Conservation (phyloP, 2,888 invertebrate species). For the Caenorhabditis becei region DNA sequence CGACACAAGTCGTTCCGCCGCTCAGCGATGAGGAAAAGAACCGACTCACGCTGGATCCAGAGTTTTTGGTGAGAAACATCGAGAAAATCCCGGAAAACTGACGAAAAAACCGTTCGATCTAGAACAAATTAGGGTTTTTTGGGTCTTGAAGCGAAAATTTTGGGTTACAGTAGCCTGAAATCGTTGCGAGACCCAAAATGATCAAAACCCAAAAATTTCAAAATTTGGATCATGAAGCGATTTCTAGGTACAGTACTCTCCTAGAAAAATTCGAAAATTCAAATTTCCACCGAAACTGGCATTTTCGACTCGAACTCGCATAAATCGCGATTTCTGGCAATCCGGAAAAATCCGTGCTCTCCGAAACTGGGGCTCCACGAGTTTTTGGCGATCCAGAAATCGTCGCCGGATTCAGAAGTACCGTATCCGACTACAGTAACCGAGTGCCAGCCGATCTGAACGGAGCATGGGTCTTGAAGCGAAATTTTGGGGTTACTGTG, state of each 20-base stretch:
- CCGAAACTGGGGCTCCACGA: slow-evolving; percentile 49
- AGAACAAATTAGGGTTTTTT: too few relatives aligned
- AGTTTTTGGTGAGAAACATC: slow-evolving; percentile 54
- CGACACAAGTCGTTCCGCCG: slow-evolving; percentile 65
- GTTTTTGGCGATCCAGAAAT: slow-evolving; percentile 43
- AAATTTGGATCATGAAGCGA: too few relatives aligned
- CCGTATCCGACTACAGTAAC: slow-evolving; percentile 29
- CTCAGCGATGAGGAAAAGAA: slow-evolving; percentile 77
- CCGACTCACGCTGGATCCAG: slow-evolving; percentile 51
- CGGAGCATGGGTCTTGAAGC: background rate
- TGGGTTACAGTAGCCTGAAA: too few relatives aligned
- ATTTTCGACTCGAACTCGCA: slow-evolving; percentile 40
- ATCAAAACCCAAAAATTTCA: too few relatives aligned
- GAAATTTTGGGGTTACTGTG: background rate
- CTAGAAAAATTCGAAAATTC: background rate
- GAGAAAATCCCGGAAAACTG: too few relatives aligned
- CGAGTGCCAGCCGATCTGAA: slow-evolving; percentile 38
- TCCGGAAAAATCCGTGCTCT: slow-evolving; percentile 33
- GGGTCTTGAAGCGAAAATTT: too few relatives aligned
- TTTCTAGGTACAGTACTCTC: too few relatives aligned
- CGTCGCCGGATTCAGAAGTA: slow-evolving; percentile 3
- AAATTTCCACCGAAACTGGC: slow-evolving; percentile 28
- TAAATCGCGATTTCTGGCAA: slow-evolving; percentile 23
- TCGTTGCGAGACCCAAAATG: too few relatives aligned
- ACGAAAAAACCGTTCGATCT: too few relatives aligned